Percentiles rank a stretch among this genome's conserved stretches.
Conservation (phyloP, 2,888 invertebrate genomes). For the Belgica antarctica region DNA sequence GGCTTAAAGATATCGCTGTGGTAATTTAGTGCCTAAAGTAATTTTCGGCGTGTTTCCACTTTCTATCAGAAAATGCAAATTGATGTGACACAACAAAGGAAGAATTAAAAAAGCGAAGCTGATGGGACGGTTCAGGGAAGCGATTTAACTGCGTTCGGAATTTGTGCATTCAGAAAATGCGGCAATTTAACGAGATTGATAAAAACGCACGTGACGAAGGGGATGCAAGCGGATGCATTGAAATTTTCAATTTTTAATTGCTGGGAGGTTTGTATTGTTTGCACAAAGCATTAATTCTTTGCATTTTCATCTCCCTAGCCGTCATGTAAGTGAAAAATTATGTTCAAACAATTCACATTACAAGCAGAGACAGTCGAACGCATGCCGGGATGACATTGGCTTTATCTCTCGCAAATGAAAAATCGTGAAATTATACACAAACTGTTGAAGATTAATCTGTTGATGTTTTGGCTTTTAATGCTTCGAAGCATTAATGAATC, state of each 20-base stretch:
- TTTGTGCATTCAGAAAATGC: background rate
- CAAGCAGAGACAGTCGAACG: background rate
- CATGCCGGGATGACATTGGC: background rate
- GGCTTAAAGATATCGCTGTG: conserved; percentile 9
- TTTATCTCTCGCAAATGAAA: background rate
- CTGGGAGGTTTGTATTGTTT: conserved; percentile 24
- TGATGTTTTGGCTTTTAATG: too few relatives aligned
- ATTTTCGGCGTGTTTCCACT: background rate
- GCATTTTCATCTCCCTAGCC: background rate
- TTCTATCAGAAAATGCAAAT: conserved; percentile 13
- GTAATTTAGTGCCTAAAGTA: background rate
- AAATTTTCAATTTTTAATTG: conserved; percentile 40
- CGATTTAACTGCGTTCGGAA: conserved; percentile 12
- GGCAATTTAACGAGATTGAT: conserved; percentile 37
- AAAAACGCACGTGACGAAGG: conserved; percentile 31
- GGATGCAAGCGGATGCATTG: background rate
- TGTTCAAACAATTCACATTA: background rate
- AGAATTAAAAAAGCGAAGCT: conserved; percentile 21
- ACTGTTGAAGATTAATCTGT: too few relatives aligned
- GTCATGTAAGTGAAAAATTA: background rate
- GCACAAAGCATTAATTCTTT: background rate
- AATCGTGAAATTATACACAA: too few relatives aligned
- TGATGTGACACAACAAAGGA: background rate
- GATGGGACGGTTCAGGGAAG: too few relatives aligned
- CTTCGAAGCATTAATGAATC: too few relatives aligned